phyloP scores from a whole-genome alignment of 2,797 vertebrate genomes.

The Pipistrellus nathusii region DNA sequence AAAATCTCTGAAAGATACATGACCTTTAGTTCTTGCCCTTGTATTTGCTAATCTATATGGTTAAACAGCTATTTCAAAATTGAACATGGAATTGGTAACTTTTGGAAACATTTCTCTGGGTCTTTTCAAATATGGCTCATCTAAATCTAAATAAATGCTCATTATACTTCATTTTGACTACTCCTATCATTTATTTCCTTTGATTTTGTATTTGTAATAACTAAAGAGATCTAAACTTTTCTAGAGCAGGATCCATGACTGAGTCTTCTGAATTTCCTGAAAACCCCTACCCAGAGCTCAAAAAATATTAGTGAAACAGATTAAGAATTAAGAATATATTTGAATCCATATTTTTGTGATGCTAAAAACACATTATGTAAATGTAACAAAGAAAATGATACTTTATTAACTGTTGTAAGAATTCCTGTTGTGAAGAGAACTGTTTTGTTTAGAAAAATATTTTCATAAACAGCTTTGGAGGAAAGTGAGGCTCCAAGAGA shows the following conservation, averaged over 20 bases:
- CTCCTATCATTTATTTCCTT: neutral
- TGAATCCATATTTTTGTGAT: conserved; percentile 24
- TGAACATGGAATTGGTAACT: conserved; percentile 5
- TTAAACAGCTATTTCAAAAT: conserved; percentile 48
- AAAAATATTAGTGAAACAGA: conserved; percentile 44
- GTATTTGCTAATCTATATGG: conserved; percentile 26
- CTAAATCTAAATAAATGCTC: neutral
- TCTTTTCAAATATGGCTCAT: neutral
- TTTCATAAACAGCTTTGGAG: conserved; percentile 15
- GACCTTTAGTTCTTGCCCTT: neutral
- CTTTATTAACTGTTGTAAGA: conserved; percentile 43
- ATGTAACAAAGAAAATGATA: conserved; percentile 43
- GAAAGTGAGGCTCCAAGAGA: neutral
- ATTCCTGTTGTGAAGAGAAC: neutral
- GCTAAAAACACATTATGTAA: conserved; percentile 23
- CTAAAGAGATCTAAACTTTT: neutral
- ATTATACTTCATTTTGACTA: neutral
- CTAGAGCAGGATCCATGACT: neutral
- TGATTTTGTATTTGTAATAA: neutral
- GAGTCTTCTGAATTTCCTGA: conserved; percentile 12
- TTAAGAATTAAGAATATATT: conserved; percentile 36
- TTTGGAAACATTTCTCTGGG: conserved; percentile 24
- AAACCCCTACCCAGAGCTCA: neutral
- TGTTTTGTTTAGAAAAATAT: conserved; percentile 47
- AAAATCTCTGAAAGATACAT: neutral